phyloP scores from a whole-genome alignment of 2,888 invertebrate species.

The Eilema griseolum region DNA sequence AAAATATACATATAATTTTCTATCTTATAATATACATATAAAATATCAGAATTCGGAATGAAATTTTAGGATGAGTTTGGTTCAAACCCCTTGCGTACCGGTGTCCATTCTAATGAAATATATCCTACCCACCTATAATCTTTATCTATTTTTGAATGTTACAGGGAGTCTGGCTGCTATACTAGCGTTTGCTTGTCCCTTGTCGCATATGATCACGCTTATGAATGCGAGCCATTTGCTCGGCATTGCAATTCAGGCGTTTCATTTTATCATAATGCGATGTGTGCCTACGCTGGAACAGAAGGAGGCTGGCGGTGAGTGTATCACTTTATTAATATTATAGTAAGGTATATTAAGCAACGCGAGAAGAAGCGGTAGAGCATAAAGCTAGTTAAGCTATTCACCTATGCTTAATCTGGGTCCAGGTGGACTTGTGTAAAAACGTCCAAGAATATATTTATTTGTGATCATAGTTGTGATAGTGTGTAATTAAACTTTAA shows the following conservation, averaged over 20 bases:
- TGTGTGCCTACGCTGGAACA: conserved; percentile 86
- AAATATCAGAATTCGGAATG: no score
- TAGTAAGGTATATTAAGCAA: neutral
- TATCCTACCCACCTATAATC: no score
- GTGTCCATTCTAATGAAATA: no score
- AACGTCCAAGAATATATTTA: no score
- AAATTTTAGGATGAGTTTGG: no score
- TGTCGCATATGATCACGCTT: conserved; percentile 87
- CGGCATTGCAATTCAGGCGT: conserved; percentile 81
- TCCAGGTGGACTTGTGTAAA: no score
- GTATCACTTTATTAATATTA: neutral
- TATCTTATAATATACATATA: no score
- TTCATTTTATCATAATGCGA: conserved; percentile 82
- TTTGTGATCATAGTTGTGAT: neutral
- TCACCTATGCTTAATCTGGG: no score
- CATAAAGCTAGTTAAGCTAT: no score
- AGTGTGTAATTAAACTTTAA: neutral
- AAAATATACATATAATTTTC: no score
- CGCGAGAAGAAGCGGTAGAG: neutral
- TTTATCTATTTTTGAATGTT: conserved; percentile 44
- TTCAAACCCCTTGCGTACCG: no score
- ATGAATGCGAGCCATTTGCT: conserved; percentile 87
- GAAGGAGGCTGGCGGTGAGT: conserved; percentile 82
- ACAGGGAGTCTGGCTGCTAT: conserved; percentile 88
- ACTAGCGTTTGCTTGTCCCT: conserved; percentile 88